Evolutionary conservation across 2,888 invertebrate genomes (phyloP).

Genomic region (Acanthococcus lagerstroemiae): DNA sequence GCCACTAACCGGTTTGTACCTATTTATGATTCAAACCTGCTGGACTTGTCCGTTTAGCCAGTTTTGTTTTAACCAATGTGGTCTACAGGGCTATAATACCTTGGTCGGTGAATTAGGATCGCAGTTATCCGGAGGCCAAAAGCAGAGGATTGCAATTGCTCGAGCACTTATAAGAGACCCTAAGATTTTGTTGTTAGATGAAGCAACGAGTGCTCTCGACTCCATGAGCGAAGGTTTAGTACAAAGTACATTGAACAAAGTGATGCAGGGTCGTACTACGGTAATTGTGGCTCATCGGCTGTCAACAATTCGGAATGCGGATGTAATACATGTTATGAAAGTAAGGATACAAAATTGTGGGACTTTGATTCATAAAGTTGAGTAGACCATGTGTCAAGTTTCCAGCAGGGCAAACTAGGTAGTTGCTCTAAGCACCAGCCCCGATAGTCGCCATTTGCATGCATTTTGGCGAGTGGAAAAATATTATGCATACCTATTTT

Average conservation of each 20-base stretch:
- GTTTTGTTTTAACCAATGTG: too few relatives aligned
- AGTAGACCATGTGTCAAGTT: too few relatives aligned
- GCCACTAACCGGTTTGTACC: too few relatives aligned
- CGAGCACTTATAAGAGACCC: constrained; percentile 73
- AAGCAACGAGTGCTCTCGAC: too few relatives aligned
- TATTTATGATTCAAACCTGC: too few relatives aligned
- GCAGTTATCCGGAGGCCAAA: constrained; percentile 64
- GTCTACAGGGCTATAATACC: constrained; percentile 66
- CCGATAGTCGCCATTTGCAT: too few relatives aligned
- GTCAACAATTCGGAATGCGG: constrained; percentile 42
- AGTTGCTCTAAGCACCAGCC: too few relatives aligned
- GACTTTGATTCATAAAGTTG: too few relatives aligned
- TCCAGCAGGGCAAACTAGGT: too few relatives aligned
- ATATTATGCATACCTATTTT: too few relatives aligned
- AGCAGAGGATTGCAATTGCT: constrained; percentile 88
- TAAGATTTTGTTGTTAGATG: constrained; percentile 60
- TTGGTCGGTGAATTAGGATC: constrained; percentile 74
- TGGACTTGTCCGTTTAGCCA: too few relatives aligned
- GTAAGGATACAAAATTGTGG: constrained; percentile 48
- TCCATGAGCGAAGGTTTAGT: constrained; percentile 76
- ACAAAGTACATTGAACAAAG: constrained; percentile 67
- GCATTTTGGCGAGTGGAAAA: too few relatives aligned
- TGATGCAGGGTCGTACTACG: constrained; percentile 42
- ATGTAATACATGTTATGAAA: constrained; percentile 74
- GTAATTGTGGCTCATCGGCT: constrained; percentile 44